Base-by-base conservation (phyloP, 2,888 invertebrate species). In the Trachelus troglodyta region DNA sequence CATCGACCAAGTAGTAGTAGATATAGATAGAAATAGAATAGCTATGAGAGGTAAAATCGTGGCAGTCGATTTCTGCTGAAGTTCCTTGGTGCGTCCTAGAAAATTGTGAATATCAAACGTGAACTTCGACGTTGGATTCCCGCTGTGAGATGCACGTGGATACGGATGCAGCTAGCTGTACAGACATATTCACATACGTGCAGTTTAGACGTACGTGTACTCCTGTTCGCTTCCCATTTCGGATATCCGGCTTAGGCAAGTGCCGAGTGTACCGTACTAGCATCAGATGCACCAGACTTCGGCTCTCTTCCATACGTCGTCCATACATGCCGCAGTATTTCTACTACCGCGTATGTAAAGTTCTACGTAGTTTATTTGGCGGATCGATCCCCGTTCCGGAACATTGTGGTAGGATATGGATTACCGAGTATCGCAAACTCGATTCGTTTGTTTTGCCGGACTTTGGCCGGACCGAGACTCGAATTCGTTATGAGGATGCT, bases 201-300 rank as follows among this genome's bases (percentile, higher is more conserved):
- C 56, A 56, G 23, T 56, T 56, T 56, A 56, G 56, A 56, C 23
- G 56, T 56, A 56, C 56, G 15, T 15, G 56, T 56, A 56, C 9
- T 23, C 56, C 56, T 23, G 56, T 84, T 84, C 81, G 82, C 77
- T 83, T 85, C 83, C 84, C 83, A 84, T 85, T 86, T 86, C 85
- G 85, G 85, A 85, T 87, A 87, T 87, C 85, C 87, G 85, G 85
- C 84, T 87, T 87, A 86, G 85, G 83, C 82, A 82, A 86, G 81
- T 81, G 80, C 81, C 82, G 79, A 86, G 85, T 84, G 81, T 84
- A 83, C 81, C 81, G 37, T 76, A 69, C 80, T 79, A 81, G 82
- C 82, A 87, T 84, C 83, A 82, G 81, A 82, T 82, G 83, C 81
- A 80, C 76, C 79, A 80, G 79, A 81, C 31, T 73, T 73, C 69